Evolutionary conservation across 2,113 vertebrate genomes (phyloP).

Genomic region (Octodon degus): DNA sequence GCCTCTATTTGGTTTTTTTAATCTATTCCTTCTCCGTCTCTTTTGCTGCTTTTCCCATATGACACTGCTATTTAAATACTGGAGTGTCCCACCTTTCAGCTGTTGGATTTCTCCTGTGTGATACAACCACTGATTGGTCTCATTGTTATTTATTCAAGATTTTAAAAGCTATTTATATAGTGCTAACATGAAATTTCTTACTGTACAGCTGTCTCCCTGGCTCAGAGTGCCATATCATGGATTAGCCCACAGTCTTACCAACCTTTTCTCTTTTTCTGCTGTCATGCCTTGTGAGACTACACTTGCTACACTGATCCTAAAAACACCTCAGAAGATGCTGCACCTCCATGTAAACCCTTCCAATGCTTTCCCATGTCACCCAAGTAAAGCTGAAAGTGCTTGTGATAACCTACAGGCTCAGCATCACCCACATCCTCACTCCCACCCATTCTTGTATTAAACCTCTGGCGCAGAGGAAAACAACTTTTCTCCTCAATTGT

Average conservation of each 20-base stretch:
- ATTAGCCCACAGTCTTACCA: background rate
- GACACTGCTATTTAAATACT: background rate
- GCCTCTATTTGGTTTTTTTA: background rate
- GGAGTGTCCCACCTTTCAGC: background rate
- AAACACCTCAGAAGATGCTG: background rate
- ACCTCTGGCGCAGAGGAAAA: background rate
- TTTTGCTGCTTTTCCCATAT: background rate
- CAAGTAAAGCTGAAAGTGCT: background rate
- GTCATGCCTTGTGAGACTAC: background rate
- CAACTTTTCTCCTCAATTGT: background rate
- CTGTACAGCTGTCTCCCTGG: background rate
- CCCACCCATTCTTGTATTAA: background rate
- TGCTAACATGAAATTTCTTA: background rate
- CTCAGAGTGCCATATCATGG: background rate
- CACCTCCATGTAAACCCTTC: background rate
- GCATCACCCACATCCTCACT: background rate
- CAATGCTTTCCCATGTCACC: background rate
- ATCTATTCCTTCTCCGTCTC: background rate
- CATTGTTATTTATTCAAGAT: background rate
- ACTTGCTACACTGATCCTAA: background rate
- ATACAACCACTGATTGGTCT: background rate
- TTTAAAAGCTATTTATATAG: background rate
- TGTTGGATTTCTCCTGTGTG: background rate
- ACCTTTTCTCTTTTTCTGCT: background rate
- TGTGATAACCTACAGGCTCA: background rate